A percentile compares a stretch with the other conserved stretches of the same genome.
These are phyloP conservation scores for Coelopa frigida DNA, from an alignment of 1,140 invertebrate genomes.

Conservation along the genomic window DNA sequence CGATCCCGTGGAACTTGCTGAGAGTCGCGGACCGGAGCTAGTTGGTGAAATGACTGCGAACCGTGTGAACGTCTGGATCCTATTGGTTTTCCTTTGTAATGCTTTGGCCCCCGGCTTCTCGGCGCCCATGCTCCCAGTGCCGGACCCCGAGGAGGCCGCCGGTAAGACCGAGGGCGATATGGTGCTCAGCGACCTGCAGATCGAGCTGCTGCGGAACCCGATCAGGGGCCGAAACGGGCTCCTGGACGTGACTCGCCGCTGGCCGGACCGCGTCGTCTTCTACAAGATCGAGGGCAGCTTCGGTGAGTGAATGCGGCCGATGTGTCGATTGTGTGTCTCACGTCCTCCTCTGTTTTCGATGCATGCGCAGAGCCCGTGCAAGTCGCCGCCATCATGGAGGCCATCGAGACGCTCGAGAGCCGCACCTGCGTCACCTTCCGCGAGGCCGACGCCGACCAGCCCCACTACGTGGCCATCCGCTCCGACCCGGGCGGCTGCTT, in stretches of 20 bases:
- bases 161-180: conserved; percentile 47
- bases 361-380: conserved; percentile 16
- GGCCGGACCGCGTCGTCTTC: conserved; percentile 56
- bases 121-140: conserved; percentile 26
- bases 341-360: not conserved
- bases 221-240: conserved; percentile 50
- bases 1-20: no score
- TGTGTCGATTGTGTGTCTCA: no score
- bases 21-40: no score
- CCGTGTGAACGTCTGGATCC: conserved; percentile 17
- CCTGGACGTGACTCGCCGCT: conserved; percentile 50
- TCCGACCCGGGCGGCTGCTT: conserved; percentile 46
- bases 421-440: conserved; percentile 25
- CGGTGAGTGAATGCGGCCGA: conserved; percentile 15
- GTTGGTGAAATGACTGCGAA: no score
- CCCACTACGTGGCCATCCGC: conserved; percentile 20
- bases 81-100: conserved; percentile 16
- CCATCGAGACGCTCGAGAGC: conserved; percentile 23
- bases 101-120: conserved; percentile 28
- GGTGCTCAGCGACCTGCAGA: conserved; percentile 42
- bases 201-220: conserved; percentile 16
- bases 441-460: conserved; percentile 15
- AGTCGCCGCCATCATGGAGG: conserved; percentile 23
- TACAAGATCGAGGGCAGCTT: conserved; percentile 51
- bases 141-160: conserved; percentile 27